Conservation (phyloP, 2,113 vertebrate genomes). For the Pseudorectes ferrugineus region DNA sequence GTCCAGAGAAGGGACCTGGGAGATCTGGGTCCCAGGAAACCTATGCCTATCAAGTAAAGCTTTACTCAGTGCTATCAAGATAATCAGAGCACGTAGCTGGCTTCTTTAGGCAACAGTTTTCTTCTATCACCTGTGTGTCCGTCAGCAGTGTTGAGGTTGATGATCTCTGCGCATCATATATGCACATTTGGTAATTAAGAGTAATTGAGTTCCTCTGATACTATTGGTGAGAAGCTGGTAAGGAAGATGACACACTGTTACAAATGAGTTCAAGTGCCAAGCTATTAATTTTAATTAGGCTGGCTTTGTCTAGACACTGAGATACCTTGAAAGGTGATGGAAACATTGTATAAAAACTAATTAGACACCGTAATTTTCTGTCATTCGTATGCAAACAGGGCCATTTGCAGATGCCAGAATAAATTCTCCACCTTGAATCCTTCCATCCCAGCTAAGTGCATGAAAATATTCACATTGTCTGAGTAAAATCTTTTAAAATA, state of each 20-base stretch:
- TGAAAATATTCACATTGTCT: not conserved
- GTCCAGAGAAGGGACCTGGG: not conserved
- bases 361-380: not conserved
- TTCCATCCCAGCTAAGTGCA: not conserved
- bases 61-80: not conserved
- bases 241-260: not conserved
- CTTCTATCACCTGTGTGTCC: not conserved
- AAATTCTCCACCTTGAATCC: no score
- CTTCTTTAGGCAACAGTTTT: not conserved
- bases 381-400: not conserved
- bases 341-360: not conserved
- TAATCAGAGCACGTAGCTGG: not conserved
- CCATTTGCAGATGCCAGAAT: not conserved
- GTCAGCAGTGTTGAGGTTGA: not conserved
- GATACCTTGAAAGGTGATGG: not conserved
- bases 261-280: not conserved
- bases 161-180: not conserved
- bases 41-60: not conserved
- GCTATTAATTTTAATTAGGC: not conserved
- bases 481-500: not conserved
- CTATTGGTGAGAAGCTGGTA: not conserved
- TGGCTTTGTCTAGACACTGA: not conserved
- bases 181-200: not conserved
- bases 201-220: not conserved
- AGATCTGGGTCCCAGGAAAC: not conserved